A percentile compares a stretch with the other conserved stretches of the same genome.
Conservation (phyloP, 2,888 invertebrate species). For the Drosophila borborema region DNA sequence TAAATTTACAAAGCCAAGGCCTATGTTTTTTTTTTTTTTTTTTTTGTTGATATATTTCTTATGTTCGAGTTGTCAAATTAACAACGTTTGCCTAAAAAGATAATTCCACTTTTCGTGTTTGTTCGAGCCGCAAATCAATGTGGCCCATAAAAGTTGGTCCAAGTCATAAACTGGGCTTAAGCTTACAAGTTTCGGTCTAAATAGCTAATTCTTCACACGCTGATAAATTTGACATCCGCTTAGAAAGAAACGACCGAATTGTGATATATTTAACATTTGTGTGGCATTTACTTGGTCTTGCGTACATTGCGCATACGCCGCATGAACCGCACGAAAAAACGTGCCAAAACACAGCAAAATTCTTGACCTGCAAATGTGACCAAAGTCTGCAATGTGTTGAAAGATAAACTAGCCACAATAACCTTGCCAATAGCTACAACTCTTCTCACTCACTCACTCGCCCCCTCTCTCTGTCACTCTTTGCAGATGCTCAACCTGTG, state of each 20-base stretch:
- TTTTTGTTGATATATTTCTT: too few species aligned
- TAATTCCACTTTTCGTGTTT: conserved; percentile 26
- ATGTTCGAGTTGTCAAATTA: conserved; percentile 50
- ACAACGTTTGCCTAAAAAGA: conserved; percentile 35
- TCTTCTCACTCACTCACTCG: neutral
- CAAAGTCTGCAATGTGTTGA: conserved; percentile 19
- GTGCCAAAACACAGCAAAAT: neutral
- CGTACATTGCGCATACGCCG: conserved; percentile 54
- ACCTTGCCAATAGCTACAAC: conserved; percentile 44
- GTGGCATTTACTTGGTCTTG: conserved; percentile 32
- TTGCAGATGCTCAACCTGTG: conserved; percentile 86
- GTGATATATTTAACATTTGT: conserved; percentile 20
- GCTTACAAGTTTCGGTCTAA: conserved; percentile 9
- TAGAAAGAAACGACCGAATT: conserved; percentile 14
- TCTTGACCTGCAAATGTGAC: conserved; percentile 4
- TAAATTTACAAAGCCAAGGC: conserved; percentile 33
- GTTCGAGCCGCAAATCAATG: conserved; percentile 39
- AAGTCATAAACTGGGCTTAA: conserved; percentile 26
- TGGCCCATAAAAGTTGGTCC: conserved; percentile 26
- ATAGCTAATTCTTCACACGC: conserved; percentile 28
- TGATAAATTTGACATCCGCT: conserved; percentile 67
- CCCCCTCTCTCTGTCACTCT: neutral
- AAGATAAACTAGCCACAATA: conserved; percentile 33
- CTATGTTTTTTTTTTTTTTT: conserved; percentile 7
- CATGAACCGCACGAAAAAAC: conserved; percentile 24